Base-by-base conservation (phyloP, 2,888 invertebrate genomes). In the Brachypterus glaber region DNA sequence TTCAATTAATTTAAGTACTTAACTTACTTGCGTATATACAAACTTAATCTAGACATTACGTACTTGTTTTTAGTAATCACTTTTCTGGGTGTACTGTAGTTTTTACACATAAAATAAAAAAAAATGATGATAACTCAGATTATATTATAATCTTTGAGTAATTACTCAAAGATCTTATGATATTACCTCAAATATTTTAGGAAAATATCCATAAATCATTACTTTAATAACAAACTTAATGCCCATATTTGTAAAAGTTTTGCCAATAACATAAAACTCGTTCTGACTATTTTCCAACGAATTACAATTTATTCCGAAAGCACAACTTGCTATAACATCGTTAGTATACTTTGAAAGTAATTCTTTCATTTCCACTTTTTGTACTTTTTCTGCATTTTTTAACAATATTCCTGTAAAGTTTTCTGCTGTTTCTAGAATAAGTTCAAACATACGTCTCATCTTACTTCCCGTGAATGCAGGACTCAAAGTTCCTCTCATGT, bases 271-370 rank as follows among this genome's bases (percentile, higher is more conserved):
- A 45, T 67, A 75, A 52, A 77, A 76, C 30, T 73, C 66, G 41
- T 77, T 77, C 0, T 70, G 54, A 13, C 58, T 64, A 16, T 76
- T 63, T 30, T 64, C 62, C 17, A 75, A 41, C 0, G 77, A 76
- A 53, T 77, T 68, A 1, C 73, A 67, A 41, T 67, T 59, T 1
- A 74, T 60, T 0, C 76, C 77, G 43, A 76, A 76, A 0, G 71
- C 74, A 2, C 69, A 63, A 0, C 71, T 71, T 0, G 76, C 75
- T 12, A 77, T 76, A 12, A 75, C 73, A 52, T 77, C 77, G 49
- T 68, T 76, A 0, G 73, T 68, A 46, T 71, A 76, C 2, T 73
- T 65, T 1, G 70, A 67, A 34, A 69, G 66, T 2, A 68, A 37
- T 35, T 73, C 45, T 29, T 53, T 56, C 35, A 53, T 40, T 39